phyloP scores from a whole-genome alignment of 2,113 vertebrate species.

The Mesitornis unicolor region DNA sequence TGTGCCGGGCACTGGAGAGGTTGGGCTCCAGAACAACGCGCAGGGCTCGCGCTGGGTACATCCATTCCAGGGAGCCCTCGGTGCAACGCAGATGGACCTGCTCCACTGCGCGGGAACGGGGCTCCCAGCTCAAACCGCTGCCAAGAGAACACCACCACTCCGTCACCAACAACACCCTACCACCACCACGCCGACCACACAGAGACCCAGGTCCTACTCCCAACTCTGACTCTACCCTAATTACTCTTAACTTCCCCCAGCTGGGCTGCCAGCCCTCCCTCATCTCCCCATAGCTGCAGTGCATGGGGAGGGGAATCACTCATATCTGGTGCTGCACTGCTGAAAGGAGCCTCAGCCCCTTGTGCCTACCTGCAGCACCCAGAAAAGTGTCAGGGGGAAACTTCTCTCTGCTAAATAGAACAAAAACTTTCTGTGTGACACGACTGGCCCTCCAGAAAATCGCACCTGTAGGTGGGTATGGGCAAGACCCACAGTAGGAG shows the following conservation, averaged over 20 bases:
- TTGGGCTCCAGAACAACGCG: conserved; percentile 76
- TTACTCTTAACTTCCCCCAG: accelerated
- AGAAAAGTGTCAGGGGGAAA: background rate
- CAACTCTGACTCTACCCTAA: accelerated
- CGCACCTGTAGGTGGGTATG: accelerated
- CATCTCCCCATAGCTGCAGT: background rate
- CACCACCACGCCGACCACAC: no score
- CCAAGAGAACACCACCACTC: background rate
- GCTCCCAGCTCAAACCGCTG: conserved; percentile 71
- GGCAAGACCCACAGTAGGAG: accelerated
- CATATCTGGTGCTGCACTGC: background rate
- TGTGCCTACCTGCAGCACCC: background rate
- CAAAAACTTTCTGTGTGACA: background rate
- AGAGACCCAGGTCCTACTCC: background rate
- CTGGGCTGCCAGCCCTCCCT: no score
- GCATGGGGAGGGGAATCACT: background rate
- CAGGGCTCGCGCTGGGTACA: conserved; percentile 75
- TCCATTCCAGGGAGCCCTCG: conserved; percentile 76
- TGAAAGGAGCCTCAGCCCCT: background rate
- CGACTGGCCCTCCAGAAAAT: background rate
- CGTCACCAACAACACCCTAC: accelerated
- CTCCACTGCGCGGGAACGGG: conserved; percentile 65
- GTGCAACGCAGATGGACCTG: conserved; percentile 80
- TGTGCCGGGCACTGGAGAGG: conserved; percentile 48
- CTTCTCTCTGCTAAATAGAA: background rate